phyloP scores from a whole-genome alignment of 2,888 invertebrate species.

The Drosophila affinis region DNA sequence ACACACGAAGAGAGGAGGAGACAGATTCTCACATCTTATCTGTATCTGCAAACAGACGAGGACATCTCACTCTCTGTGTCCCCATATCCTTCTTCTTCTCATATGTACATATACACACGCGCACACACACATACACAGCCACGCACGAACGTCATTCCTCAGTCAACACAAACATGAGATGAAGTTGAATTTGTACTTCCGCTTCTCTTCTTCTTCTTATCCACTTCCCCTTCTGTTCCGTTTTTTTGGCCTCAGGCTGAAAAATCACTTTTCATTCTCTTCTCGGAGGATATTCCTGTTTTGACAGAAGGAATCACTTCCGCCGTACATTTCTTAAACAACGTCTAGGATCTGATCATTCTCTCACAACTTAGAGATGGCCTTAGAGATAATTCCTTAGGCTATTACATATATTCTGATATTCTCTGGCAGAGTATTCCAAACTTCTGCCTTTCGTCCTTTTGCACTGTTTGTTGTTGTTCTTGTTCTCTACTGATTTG shows the following conservation, averaged over 20 bases:
- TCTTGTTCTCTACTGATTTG: constrained; percentile 65
- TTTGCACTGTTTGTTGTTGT: constrained; percentile 12
- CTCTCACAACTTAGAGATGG: too few relatives aligned
- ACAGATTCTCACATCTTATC: constrained; percentile 47
- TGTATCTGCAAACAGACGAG: constrained; percentile 72
- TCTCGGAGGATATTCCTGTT: background rate
- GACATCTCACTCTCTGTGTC: constrained; percentile 23
- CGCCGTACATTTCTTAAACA: too few relatives aligned
- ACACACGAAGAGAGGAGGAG: constrained; percentile 24
- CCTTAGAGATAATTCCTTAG: too few relatives aligned
- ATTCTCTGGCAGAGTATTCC: background rate
- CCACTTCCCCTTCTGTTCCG: background rate
- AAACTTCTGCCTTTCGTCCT: constrained; percentile 9
- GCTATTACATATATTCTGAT: too few relatives aligned
- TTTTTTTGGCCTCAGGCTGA: constrained; percentile 26
- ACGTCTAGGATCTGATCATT: too few relatives aligned
- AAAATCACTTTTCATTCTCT: constrained; percentile 40
- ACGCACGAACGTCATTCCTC: constrained; percentile 20
- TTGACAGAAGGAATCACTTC: background rate
- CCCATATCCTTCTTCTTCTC: background rate
- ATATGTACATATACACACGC: constrained; percentile 16
- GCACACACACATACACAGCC: constrained; percentile 24
- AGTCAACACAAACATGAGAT: constrained; percentile 55
- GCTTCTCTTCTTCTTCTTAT: constrained; percentile 44
- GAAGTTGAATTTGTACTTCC: constrained; percentile 68